Base-by-base conservation (phyloP, 2,113 vertebrate species). In the Menura novaehollandiae region DNA sequence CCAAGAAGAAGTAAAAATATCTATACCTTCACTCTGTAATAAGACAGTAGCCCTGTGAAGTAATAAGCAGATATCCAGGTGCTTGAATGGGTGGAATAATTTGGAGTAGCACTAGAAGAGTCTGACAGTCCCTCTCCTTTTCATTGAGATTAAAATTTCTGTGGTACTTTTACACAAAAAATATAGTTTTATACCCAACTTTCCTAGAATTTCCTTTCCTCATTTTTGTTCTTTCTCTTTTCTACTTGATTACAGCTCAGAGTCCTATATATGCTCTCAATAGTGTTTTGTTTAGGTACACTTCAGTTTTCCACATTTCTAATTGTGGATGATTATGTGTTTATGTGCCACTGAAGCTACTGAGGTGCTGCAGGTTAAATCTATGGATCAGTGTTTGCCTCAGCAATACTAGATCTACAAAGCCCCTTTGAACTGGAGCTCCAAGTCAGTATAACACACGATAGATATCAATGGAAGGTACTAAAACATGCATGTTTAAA, bases 1-100 rank as follows among this genome's bases (percentile, higher is more conserved):
- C 59, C 72, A 93, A 84, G 20, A 44, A 95, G 51, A 89, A 92
- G 64, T 77, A 55, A 92, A 94, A 92, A 86, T 81, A 75, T 52
- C 30, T 88, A 30, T 83, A 27, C 17, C 6, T 92, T 91, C 14
- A 80, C 18, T 19, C 35, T 88, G 12, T 80, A 90, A 55, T 71
- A 71, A 81, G 82, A 93, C 37, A 55, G n/a, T 58, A 82, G 10
- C 15, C 30, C 4, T 84, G 55, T 84, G 20, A 88, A 83, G n/a
- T 4, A 71, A 14, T 71, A 58, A 86, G 59, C 63, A 47, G 72
- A 71, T 47, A 84, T 56, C 28, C 10, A 46, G 37, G 26, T 88
- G 11, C 16, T 19, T 74, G 37, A 85, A 53, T 44, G 43, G 12
- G 10, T 27, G 69, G 33, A 59, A 62, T 89, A 2, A 1, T 77